Evolutionary conservation across 2,888 invertebrate genomes (phyloP).

Genomic region (Eudemis profundana): DNA sequence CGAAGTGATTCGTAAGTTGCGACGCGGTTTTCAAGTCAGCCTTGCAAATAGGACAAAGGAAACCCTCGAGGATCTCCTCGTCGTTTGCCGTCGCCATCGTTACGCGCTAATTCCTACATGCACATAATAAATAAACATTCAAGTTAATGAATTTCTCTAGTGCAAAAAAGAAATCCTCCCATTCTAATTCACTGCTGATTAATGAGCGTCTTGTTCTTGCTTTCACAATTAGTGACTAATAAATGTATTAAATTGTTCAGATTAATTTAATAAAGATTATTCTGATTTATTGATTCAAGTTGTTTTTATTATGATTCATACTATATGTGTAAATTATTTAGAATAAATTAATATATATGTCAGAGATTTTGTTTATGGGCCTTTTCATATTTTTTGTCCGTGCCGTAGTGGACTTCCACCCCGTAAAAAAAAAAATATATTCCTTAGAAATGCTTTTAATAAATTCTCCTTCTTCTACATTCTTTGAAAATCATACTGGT

Average conservation of each 20-base stretch:
- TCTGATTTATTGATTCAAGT: neutral
- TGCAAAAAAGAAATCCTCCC: slow-evolving; percentile 45
- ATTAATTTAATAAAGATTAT: no score
- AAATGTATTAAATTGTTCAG: neutral
- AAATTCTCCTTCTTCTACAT: no score
- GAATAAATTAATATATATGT: no score
- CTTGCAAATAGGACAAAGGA: slow-evolving; percentile 97
- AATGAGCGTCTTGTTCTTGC: slow-evolving; percentile 37
- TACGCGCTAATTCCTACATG: slow-evolving; percentile 47
- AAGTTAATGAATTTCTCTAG: slow-evolving; percentile 36
- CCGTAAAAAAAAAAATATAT: no score
- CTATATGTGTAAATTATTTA: no score
- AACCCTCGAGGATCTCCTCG: slow-evolving; percentile 93
- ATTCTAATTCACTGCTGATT: slow-evolving; percentile 43
- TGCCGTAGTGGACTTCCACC: no score
- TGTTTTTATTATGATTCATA: neutral
- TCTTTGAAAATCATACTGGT: no score
- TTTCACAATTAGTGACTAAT: neutral
- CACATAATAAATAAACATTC: slow-evolving; percentile 47
- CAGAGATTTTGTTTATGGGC: no score
- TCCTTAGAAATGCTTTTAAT: no score
- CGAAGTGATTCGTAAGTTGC: slow-evolving; percentile 94
- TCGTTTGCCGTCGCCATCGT: slow-evolving; percentile 77
- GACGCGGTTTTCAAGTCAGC: slow-evolving; percentile 94
- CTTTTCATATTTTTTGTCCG: no score